phyloP scores from a whole-genome alignment of 1,140 invertebrate species.

The Microplitis mediator region DNA sequence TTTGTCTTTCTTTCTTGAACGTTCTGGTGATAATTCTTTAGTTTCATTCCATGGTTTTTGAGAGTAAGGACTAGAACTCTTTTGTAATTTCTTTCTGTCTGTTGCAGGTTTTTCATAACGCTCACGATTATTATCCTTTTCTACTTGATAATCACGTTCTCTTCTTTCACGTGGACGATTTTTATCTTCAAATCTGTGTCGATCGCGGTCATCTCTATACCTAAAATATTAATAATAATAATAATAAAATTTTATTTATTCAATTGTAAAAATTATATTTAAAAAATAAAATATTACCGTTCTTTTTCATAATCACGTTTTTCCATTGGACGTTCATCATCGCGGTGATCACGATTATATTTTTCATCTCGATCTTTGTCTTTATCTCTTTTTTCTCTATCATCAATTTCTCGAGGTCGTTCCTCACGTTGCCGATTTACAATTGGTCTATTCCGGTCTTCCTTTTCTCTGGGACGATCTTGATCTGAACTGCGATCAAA shows the following conservation, averaged over 20 bases:
- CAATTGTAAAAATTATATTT: neutral
- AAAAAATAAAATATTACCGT: slow-evolving; percentile 38
- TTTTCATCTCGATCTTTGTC: slow-evolving; percentile 54
- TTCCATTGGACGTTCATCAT: slow-evolving; percentile 46
- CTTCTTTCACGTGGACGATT: slow-evolving; percentile 44
- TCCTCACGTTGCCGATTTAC: slow-evolving; percentile 43
- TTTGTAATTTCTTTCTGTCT: slow-evolving; percentile 50
- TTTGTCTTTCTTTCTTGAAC: slow-evolving; percentile 58
- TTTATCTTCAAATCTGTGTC: slow-evolving; percentile 53
- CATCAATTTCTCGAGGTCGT: slow-evolving; percentile 50
- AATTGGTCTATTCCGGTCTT: slow-evolving; percentile 48
- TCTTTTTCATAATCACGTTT: slow-evolving; percentile 57
- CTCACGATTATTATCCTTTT: slow-evolving; percentile 51
- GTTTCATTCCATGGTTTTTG: slow-evolving; percentile 45
- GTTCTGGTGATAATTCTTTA: slow-evolving; percentile 54
- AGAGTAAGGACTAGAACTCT: slow-evolving; percentile 48
- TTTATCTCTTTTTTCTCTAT: slow-evolving; percentile 54
- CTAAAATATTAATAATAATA: slow-evolving; percentile 34
- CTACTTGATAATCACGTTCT: slow-evolving; percentile 45
- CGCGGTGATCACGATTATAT: slow-evolving; percentile 49
- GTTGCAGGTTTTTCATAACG: slow-evolving; percentile 50
- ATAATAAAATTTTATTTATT: slow-evolving; percentile 5
- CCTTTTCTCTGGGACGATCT: slow-evolving; percentile 47
- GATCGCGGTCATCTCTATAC: slow-evolving; percentile 54
- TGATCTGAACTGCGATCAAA: slow-evolving; percentile 25